Conservation (phyloP, 2,113 vertebrate species). For the Phylloscopus whistleri region DNA sequence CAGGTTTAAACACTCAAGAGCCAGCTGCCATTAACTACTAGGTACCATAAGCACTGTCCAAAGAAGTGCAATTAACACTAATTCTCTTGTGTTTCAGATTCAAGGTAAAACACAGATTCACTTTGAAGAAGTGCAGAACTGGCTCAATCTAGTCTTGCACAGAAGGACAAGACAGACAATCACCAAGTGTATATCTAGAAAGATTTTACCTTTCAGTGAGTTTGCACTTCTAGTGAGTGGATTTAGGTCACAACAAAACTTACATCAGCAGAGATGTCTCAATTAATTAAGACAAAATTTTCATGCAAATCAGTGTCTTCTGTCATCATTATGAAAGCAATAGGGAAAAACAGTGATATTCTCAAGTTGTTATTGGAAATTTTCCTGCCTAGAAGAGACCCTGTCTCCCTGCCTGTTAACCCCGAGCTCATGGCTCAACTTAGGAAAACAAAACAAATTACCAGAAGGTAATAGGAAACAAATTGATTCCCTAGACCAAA, state of each 20-base stretch:
- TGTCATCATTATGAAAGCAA: background rate
- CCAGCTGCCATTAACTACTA: background rate
- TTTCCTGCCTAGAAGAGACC: background rate
- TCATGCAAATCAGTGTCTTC: background rate
- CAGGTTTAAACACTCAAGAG: background rate
- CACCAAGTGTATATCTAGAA: background rate
- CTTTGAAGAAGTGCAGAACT: background rate
- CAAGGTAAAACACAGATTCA: background rate
- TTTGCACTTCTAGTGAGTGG: background rate
- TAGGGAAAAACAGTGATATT: background rate
- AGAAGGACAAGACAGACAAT: background rate
- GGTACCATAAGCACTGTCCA: background rate
- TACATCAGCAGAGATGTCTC: background rate
- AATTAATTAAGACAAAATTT: background rate
- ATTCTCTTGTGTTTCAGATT: background rate
- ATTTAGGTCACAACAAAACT: background rate
- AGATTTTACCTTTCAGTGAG: background rate
- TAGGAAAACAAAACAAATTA: conserved; percentile 32
- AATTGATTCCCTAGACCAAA: conserved; percentile 37
- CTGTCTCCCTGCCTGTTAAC: conserved; percentile 1
- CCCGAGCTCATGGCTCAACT: background rate
- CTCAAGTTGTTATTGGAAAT: background rate
- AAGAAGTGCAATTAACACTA: background rate
- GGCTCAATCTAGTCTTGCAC: background rate
- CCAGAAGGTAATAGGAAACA: conserved; percentile 26